Base-by-base conservation (phyloP, 2,888 invertebrate genomes). In the Drosophila mulleri region DNA sequence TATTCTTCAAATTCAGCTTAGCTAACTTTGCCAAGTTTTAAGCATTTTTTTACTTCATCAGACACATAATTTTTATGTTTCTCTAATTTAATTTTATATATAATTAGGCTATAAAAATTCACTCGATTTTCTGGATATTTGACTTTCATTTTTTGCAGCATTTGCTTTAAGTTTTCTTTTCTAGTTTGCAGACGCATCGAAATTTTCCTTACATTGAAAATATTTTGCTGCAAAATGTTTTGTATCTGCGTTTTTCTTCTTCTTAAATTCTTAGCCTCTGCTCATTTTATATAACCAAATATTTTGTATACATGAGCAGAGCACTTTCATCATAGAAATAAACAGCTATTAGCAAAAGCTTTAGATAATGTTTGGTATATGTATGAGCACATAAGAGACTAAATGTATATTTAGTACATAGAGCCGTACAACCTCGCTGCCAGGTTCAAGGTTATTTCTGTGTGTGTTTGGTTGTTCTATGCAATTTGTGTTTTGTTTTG, bases 361-460 rank as follows among this genome's bases (percentile, higher is more conserved):
- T 42, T 53, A 56, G 48, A 26, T 16, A 41, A 41, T 39, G 32
- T 56, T 20, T 11, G 45, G 18, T 59, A 63, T 53, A 47, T 56
- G 59, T 57, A 47, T 56, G 53, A 26, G n/a, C 26, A n/a, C n/a
- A 29, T 29, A 29, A 12, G 18, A 50, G 32, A 39, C 23, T 50
- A 52, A n/a, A n/a, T n/a, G n/a, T 50, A 53, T 57, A 57, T 20
- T 53, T 11, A 47, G 35, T 14, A 20, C 14, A 16, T 35, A 44
- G 54, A 67, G 61, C 67, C 65, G 37, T 37, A 37, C 69, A 82
- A 86, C 81, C 85, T 90, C 84, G 73, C 72, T 48, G 66, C 61
- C 87, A 84, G 89, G 86, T 86, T 86, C 86, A 86, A 86, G 86
- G 86, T 89, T 74, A 67, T 56, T 73, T 57, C 65, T 50, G 32